These are phyloP conservation scores for Rhagonycha lutea DNA, from an alignment of 2,888 invertebrate genomes.

Conservation along the genomic window DNA sequence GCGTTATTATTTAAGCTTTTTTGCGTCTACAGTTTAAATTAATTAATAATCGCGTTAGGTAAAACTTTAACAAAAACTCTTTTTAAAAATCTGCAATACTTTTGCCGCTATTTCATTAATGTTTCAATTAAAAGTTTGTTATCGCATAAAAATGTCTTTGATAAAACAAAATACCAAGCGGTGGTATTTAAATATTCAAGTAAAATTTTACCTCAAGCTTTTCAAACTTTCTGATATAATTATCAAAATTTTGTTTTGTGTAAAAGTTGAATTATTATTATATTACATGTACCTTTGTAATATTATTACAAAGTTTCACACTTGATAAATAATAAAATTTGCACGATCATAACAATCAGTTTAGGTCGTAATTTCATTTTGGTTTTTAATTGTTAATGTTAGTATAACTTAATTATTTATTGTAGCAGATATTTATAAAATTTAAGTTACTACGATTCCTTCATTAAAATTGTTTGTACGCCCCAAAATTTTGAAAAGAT, in stretches of 20 bases:
- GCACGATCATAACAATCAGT: background rate
- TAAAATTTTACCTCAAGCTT: background rate
- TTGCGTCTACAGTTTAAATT: background rate
- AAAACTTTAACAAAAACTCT: background rate
- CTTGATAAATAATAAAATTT: background rate
- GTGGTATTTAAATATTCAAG: background rate
- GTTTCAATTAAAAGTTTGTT: background rate
- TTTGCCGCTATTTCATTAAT: background rate
- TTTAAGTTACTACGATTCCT: background rate
- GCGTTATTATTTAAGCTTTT: background rate
- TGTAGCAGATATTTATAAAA: background rate
- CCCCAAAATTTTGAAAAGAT: too few species aligned
- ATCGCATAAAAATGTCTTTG: background rate
- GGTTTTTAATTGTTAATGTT: background rate
- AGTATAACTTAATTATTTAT: background rate
- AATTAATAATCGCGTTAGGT: background rate
- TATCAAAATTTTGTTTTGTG: background rate
- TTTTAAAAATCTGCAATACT: background rate
- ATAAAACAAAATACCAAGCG: background rate
- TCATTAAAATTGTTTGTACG: too few species aligned
- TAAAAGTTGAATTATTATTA: background rate
- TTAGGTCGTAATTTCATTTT: background rate
- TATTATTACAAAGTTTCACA: background rate
- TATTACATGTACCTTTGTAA: background rate
- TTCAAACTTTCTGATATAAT: background rate